Evolutionary conservation across 2,113 vertebrate species (phyloP), one percentile per base, ranked within the genome.

Genomic region (Pseudonaja textilis): DNA sequence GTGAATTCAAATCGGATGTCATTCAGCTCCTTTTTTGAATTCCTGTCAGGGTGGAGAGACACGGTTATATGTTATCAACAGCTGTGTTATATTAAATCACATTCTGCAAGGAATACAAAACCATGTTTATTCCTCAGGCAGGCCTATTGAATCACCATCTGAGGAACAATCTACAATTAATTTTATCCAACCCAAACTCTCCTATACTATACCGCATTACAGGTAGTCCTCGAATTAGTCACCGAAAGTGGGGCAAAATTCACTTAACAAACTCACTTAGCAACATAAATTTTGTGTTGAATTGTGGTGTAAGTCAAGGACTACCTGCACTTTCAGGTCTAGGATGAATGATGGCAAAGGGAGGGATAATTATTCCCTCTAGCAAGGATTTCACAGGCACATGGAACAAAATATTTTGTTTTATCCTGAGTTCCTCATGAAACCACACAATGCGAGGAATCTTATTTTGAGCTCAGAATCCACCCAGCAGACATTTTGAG

Each of bases 1-100:
- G 99, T 99, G 93, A 99, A 99, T 96, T 99, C 99, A 96, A 99
- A 99, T 96, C 99, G 98, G 95, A 99, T 99, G 96, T 99, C 99
- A 93, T 99, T 99, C 88, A 99, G 98, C 95, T 99, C 99, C 97
- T 99, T 99, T 97, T 99, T 99, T 93, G 98, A 98, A 98, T 99
- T 99, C 97, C 99, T 99, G 95, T 10, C 18, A 87, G 94, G 91
- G 96, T 89, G 93, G 52, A 96, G 10, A 42, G 96, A 47, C 42
- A 22, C 47, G n/a, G n/a, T 52, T n/a, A 54, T 22, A 26, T 39
- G 2, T 87, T 50, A 29, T 39, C n/a, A 34, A 52, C 16, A 87
- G 4, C 50, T 81, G 69, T 45, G 45, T 91, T 87, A 29, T 18
- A 57, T 42, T 34, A 55, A 89, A 54, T 54, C 50, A 88, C 3